These are phyloP conservation scores for Pterois miles DNA, from an alignment of 2,797 vertebrate species.

Conservation along the genomic window DNA sequence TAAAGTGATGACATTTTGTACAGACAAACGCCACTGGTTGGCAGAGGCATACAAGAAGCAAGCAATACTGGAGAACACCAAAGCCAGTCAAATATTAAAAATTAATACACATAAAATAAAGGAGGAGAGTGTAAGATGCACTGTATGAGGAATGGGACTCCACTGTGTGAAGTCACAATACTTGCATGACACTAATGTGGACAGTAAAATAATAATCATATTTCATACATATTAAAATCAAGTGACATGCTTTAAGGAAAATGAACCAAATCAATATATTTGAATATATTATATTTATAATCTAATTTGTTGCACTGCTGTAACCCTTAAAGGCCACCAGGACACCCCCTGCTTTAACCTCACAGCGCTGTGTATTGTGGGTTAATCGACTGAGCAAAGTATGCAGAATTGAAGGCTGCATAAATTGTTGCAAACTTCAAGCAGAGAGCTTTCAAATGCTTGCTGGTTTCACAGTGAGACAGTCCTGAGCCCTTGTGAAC, in stretches of 20 bases:
- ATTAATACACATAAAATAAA: background rate
- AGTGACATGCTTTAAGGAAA: too few relatives aligned
- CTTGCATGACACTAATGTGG: too few relatives aligned
- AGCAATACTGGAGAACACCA: background rate
- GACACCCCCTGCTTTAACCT: background rate
- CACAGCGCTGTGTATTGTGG: background rate
- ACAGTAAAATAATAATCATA: too few relatives aligned
- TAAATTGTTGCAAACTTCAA: background rate
- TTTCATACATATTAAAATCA: too few relatives aligned
- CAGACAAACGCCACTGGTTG: too few relatives aligned
- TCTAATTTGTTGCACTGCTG: too few relatives aligned
- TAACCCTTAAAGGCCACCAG: background rate
- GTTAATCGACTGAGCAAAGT: background rate
- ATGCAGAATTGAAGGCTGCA: background rate
- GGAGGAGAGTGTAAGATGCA: too few relatives aligned
- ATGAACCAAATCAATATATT: too few relatives aligned
- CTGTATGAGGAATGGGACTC: too few relatives aligned
- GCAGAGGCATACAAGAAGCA: background rate
- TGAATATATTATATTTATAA: too few relatives aligned
- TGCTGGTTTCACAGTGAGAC: conserved; percentile 16
- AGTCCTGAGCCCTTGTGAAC: background rate
- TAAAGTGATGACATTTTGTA: too few relatives aligned
- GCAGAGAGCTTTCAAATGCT: background rate
- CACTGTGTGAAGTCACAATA: too few relatives aligned
- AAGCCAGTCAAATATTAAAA: background rate